Evolutionary conservation across 2,888 invertebrate genomes (phyloP).

Genomic region (Nephrotoma guestfalica): DNA sequence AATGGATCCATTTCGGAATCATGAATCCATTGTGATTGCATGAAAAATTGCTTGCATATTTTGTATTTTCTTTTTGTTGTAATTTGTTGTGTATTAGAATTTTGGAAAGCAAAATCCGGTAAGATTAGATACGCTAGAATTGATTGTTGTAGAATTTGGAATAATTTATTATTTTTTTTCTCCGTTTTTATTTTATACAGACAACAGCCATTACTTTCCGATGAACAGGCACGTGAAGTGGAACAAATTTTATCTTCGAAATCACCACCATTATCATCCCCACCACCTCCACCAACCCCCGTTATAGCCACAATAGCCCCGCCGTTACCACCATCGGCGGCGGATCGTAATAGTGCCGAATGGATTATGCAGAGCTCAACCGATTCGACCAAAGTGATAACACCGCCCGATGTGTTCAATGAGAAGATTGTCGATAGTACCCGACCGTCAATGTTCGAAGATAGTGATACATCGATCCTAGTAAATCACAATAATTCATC

Average conservation of each 20-base stretch:
- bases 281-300: slow-evolving; percentile 35
- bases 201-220: slow-evolving; percentile 68
- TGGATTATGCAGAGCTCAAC: slow-evolving; percentile 32
- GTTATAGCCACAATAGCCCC: slow-evolving; percentile 31
- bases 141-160: not conserved
- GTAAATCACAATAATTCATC: slow-evolving; percentile 13
- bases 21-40: not conserved
- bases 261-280: slow-evolving; percentile 15
- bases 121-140: slow-evolving; percentile 31
- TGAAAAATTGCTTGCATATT: not conserved
- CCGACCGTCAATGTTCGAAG: not conserved
- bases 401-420: slow-evolving; percentile 6
- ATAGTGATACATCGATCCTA: slow-evolving; percentile 14
- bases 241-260: slow-evolving; percentile 52
- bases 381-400: slow-evolving; percentile 17
- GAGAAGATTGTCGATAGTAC: not conserved
- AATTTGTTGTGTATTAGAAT: slow-evolving; percentile 36
- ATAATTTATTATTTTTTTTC: not conserved
- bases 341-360: slow-evolving; percentile 35
- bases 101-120: slow-evolving; percentile 76
- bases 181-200: slow-evolving; percentile 29
- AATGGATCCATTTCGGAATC: not conserved
- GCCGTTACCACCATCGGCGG: slow-evolving; percentile 27
- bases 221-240: slow-evolving; percentile 83
- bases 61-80: not conserved